Evolutionary conservation across 2,888 invertebrate species (phyloP), one percentile per base, ranked within the genome.

Genomic region (Sicus ferrugineus): DNA sequence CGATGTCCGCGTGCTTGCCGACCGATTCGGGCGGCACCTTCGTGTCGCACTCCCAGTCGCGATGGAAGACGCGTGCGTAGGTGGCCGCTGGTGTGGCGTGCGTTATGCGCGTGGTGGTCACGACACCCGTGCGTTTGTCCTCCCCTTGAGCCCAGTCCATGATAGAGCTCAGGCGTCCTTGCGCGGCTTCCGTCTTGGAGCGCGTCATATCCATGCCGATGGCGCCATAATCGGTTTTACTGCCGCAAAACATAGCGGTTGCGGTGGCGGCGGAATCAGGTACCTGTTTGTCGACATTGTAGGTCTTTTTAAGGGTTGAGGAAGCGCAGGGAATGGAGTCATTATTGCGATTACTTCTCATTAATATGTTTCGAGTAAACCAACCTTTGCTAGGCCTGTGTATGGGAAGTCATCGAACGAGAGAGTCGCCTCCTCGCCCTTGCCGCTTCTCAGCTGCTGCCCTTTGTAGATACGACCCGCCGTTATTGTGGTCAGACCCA

Each of bases 241-340:
- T 87, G 1, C 91, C 91, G 67, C 87, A 86, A 75, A 90, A 88
- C 77, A 89, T 87, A 1, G 91, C 90, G 0, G 91, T 91, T 0
- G 90, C 91, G 0, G 91, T 90, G 2, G 88, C 90, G 1, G 91
- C 91, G 2, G 91, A 91, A 77, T 91, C 91, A 0, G 91, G 88
- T 16, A 90, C 90, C 83, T 91, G 91, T 70, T 87, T 88, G 79
- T 92, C 90, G n/a, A 89, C 87, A 75, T 89, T 90, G 83, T 92
- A 91, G 0, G 91, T 91, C 90, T 91, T 70, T 11, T n/a, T n/a
- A n/a, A 74, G 74, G 50, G 31, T 9, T n/a, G 26, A 11, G 42
- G 46, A 61, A 30, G 11, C n/a, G 48, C 16, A 30, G 42, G 3
- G 5, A 63, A 19, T 3, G 26, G 9, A 30, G 6, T 21, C 26